Evolutionary conservation across 2,888 invertebrate genomes (phyloP).

Genomic region (Seladonia tumulorum): DNA sequence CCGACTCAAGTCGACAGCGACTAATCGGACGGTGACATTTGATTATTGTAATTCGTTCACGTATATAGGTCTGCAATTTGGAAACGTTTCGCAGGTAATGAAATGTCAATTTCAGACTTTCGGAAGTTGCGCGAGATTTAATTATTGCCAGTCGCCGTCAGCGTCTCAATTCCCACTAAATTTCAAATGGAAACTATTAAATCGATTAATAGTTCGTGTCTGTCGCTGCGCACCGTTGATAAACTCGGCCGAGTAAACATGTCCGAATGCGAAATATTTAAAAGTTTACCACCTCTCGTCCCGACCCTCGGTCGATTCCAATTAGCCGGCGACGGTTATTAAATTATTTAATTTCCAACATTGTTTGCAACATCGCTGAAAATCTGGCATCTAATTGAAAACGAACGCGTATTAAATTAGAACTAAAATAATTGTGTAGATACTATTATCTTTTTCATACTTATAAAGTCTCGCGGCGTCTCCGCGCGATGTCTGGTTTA

Average conservation of each 20-base stretch:
- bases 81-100: constrained; percentile 46
- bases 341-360: background rate
- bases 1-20: background rate
- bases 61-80: constrained; percentile 21
- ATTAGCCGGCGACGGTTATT: background rate
- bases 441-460: no score
- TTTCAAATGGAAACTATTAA: constrained; percentile 65
- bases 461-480: no score
- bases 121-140: constrained; percentile 57
- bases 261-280: background rate
- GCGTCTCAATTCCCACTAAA: constrained; percentile 56
- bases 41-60: constrained; percentile 30
- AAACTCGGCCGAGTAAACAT: constrained; percentile 31
- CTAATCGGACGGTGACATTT: background rate
- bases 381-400: background rate
- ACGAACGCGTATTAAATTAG: background rate
- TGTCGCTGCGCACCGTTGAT: constrained; percentile 28
- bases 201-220: constrained; percentile 64
- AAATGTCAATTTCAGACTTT: constrained; percentile 64
- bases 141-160: constrained; percentile 59
- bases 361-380: background rate
- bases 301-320: background rate
- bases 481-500: background rate
- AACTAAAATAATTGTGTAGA: background rate
- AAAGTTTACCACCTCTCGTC: background rate